These are phyloP conservation scores for sheep (Ovis aries) DNA, from an alignment of 2,113 vertebrate genomes.

Conservation along the genomic window DNA sequence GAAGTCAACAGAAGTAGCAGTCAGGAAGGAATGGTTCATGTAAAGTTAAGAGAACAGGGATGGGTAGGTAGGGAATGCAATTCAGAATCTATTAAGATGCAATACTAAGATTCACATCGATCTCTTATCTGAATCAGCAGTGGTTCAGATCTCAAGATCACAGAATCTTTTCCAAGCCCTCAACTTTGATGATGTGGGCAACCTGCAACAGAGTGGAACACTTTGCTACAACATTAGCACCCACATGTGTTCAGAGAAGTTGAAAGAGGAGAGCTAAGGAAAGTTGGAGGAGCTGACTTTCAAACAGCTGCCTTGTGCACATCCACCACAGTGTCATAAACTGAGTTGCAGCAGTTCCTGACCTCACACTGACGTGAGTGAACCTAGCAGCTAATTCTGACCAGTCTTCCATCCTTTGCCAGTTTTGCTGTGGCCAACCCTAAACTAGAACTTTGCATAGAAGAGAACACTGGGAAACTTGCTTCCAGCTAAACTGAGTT, in stretches of 20 bases:
- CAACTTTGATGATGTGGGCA: not conserved
- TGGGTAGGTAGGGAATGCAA: not conserved
- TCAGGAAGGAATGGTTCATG: not conserved
- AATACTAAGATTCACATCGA: not conserved
- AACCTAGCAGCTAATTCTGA: not conserved
- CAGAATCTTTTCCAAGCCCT: not conserved
- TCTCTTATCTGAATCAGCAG: not conserved
- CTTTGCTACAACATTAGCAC: not conserved
- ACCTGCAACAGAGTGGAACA: not conserved
- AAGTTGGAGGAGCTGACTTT: not conserved
- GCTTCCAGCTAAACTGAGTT: not conserved
- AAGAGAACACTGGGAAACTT: not conserved
- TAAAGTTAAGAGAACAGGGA: not conserved
- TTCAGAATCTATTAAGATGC: not conserved
- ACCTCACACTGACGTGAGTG: not conserved
- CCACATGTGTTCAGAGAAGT: not conserved
- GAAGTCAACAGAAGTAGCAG: not conserved
- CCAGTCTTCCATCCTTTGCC: not conserved
- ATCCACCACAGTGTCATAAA: not conserved
- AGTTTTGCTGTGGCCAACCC: not conserved
- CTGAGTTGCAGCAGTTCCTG: not conserved
- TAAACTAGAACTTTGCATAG: not conserved
- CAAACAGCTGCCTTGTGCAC: not conserved
- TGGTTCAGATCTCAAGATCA: not conserved
- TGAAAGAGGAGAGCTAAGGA: not conserved